Conservation (phyloP, 2,888 invertebrate species). For the Lottia gigantea region DNA sequence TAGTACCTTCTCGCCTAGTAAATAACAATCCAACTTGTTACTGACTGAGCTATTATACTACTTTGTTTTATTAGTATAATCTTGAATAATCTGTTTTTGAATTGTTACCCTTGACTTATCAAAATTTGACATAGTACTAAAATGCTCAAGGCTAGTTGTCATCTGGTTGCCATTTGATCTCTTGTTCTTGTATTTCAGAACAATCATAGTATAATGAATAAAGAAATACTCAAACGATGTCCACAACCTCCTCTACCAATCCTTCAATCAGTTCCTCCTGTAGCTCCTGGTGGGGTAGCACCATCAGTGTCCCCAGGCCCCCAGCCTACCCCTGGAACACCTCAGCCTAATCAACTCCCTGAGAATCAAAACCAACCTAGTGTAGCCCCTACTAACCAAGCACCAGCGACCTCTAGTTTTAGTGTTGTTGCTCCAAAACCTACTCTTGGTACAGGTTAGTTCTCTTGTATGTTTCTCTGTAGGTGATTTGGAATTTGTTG, state of each 20-base stretch:
- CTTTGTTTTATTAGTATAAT: no score
- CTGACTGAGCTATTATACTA: no score
- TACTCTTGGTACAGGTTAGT: no score
- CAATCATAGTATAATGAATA: conserved; percentile 45
- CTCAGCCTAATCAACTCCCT: not conserved
- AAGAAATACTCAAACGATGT: conserved; percentile 55
- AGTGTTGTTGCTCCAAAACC: conserved; percentile 4
- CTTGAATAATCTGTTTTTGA: no score
- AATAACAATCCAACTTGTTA: no score
- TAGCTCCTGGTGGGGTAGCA: conserved; percentile 3
- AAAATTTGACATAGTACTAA: no score
- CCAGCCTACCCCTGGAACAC: conserved; percentile 5
- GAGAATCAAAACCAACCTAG: conserved; percentile 1
- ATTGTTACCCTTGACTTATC: no score
- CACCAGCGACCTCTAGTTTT: not conserved
- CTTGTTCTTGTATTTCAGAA: conserved; percentile 42
- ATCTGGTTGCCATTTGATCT: no score
- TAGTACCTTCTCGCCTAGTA: no score
- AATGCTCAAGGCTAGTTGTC: no score
- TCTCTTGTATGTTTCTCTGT: no score
- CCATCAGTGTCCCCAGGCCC: conserved; percentile 3
- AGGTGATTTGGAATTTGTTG: no score
- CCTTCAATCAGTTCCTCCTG: conserved; percentile 26
- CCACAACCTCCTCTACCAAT: conserved; percentile 62
- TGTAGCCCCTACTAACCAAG: not conserved